phyloP scores from a whole-genome alignment of 2,113 vertebrate genomes.

The Heloderma charlesbogerti region DNA sequence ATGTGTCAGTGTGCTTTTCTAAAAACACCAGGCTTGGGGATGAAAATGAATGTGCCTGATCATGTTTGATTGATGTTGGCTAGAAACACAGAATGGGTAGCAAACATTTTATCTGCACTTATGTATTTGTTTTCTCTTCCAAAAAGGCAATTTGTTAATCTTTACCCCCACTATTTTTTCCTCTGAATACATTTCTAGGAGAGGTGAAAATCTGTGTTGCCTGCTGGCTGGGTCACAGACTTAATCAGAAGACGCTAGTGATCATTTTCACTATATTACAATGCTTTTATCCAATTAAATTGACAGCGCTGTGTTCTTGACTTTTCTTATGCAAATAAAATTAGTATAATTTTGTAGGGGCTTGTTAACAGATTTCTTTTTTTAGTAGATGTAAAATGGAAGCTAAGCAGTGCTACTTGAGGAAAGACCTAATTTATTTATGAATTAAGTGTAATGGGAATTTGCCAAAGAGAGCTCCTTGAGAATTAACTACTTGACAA shows the following conservation, averaged over 20 bases:
- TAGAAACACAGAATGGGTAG: background rate
- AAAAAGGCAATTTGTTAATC: background rate
- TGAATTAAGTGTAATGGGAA: background rate
- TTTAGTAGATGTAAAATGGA: background rate
- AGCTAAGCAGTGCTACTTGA: background rate
- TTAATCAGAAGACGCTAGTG: background rate
- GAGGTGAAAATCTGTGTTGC: background rate
- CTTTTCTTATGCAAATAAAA: accelerated
- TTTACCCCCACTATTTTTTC: background rate
- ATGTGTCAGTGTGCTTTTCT: background rate
- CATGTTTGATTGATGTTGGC: background rate
- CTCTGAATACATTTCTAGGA: accelerated
- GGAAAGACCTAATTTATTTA: background rate
- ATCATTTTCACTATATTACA: slow-evolving; percentile 47
- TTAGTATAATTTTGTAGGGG: background rate
- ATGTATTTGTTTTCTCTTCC: background rate
- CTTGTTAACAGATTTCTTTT: background rate
- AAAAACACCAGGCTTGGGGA: background rate
- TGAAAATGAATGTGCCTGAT: background rate
- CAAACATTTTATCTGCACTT: background rate
- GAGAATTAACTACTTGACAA: background rate
- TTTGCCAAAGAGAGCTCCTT: background rate
- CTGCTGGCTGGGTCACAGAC: background rate
- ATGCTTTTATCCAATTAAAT: accelerated
- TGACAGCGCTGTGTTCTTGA: background rate